Evolutionary conservation across 2,113 vertebrate species (phyloP), one percentile per base, ranked within the genome.

Genomic region (Danionella cerebrum): DNA sequence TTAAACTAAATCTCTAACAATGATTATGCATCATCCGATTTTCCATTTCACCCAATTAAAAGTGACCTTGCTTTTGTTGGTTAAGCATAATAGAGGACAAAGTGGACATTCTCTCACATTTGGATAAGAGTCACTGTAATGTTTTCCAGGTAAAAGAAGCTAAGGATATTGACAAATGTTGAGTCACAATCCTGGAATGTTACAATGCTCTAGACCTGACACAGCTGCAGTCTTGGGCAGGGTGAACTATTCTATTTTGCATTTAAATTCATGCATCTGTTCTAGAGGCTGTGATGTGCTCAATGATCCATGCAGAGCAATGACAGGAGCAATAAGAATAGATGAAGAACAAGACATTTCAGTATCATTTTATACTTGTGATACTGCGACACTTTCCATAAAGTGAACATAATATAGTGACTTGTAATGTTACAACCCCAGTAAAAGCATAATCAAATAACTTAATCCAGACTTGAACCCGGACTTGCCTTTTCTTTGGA

Each of bases 181-280:
- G 72, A 74, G 71, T 82, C 79, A 79, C 50, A 38, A 71, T 78
- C 57, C 70, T 18, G 47, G 65, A 62, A 76, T 78, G 70, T 57
- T 57, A 67, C 45, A 68, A 38, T 52, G 35, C 27, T 36, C 16
- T 48, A 65, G 57, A 52, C 50, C 55, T 22, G 22, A 60, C 33
- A 42, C 62, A 44, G 5, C 48, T 24, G 39, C 25, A 31, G 65
- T 25, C 48, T 63, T 27, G 57, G 16, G 21, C n/a, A 57, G 29
- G 50, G 70, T 48, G 35, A 58, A 39, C 24, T 55, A 8, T 12
- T 8, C 24, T 29, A 16, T 52, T 52, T 29, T 52, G 29, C 8
- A 31, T 29, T 52, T 31, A 31, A 52, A 16, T 14, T 53, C 16
- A 18, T 9, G 14, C 14, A n/a, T n/a, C n/a, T n/a, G n/a, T n/a